Conservation (phyloP, 2,113 vertebrate genomes). For the Polypterus senegalus region DNA sequence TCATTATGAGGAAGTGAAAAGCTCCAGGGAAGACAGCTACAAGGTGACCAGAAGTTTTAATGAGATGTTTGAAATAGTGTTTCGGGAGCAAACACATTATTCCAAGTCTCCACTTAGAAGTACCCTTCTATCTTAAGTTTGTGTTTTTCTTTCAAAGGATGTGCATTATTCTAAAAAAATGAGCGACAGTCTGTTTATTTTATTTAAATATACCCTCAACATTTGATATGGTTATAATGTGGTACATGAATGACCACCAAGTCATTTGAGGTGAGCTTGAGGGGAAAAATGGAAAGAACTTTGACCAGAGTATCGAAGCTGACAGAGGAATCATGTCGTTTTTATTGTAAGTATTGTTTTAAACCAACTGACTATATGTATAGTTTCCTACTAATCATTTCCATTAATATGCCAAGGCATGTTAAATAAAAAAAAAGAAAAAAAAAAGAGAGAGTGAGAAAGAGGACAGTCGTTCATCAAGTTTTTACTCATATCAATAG, state of each 20-base stretch:
- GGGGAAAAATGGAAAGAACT: constrained; percentile 81
- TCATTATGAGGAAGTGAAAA: constrained; percentile 88
- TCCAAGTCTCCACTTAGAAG: constrained; percentile 56
- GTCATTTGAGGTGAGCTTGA: constrained; percentile 89
- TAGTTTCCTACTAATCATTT: constrained; percentile 19
- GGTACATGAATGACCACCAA: constrained; percentile 77
- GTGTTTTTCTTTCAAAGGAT: constrained; percentile 85
- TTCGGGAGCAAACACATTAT: constrained; percentile 30
- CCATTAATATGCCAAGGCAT: constrained; percentile 36
- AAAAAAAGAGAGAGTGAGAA: constrained; percentile 4
- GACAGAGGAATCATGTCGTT: constrained; percentile 79
- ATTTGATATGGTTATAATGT: constrained; percentile 90
- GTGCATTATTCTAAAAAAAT: constrained; percentile 83
- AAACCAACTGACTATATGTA: constrained; percentile 66
- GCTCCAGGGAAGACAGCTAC: constrained; percentile 78
- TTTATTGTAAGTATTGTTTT: constrained; percentile 91
- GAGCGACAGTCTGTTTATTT: constrained; percentile 91
- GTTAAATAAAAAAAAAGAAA: constrained; percentile 25
- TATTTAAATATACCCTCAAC: constrained; percentile 85
- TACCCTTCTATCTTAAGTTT: constrained; percentile 81
- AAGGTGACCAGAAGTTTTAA: constrained; percentile 84
- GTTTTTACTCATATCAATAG: too few relatives aligned
- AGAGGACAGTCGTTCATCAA: too few relatives aligned
- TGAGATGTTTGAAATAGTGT: constrained; percentile 51
- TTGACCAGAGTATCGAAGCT: constrained; percentile 87